Conservation (phyloP, 1,140 invertebrate genomes). For the Neodiprion fabricii region DNA sequence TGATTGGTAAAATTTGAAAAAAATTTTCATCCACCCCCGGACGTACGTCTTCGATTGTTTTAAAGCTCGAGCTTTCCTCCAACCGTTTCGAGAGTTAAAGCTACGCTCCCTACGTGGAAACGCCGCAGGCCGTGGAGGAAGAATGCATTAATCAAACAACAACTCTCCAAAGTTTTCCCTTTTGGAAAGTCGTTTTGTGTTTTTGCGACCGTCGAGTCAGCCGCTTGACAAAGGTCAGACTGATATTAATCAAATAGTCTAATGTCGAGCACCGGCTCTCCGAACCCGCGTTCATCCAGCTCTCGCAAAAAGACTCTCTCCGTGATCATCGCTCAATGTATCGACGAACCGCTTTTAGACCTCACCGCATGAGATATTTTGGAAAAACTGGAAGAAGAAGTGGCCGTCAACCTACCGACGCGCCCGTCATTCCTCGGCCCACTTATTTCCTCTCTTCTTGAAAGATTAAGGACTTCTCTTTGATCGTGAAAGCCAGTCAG, state of each 20-base stretch:
- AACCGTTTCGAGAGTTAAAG: background rate
- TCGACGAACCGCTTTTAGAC: no score
- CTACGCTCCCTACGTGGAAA: background rate
- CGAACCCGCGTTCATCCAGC: no score
- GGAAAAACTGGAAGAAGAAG: no score
- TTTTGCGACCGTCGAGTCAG: background rate
- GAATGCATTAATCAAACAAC: background rate
- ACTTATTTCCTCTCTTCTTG: no score
- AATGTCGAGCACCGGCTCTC: slow-evolving; percentile 15
- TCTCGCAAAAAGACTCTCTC: no score
- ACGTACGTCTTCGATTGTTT: background rate
- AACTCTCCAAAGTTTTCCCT: background rate
- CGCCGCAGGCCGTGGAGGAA: background rate
- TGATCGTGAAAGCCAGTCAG: no score
- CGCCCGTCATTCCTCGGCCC: no score
- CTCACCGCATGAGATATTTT: no score
- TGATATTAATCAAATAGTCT: slow-evolving; percentile 41
- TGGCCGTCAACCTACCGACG: no score
- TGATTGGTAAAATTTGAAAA: no score
- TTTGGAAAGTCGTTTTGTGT: slow-evolving; percentile 6
- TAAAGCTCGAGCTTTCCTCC: background rate
- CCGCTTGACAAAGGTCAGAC: slow-evolving; percentile 29
- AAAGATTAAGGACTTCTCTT: no score
- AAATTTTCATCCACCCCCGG: background rate
- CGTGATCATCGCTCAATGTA: no score